Evolutionary conservation across 2,888 invertebrate genomes (phyloP).

Genomic region (Mayetiola destructor): DNA sequence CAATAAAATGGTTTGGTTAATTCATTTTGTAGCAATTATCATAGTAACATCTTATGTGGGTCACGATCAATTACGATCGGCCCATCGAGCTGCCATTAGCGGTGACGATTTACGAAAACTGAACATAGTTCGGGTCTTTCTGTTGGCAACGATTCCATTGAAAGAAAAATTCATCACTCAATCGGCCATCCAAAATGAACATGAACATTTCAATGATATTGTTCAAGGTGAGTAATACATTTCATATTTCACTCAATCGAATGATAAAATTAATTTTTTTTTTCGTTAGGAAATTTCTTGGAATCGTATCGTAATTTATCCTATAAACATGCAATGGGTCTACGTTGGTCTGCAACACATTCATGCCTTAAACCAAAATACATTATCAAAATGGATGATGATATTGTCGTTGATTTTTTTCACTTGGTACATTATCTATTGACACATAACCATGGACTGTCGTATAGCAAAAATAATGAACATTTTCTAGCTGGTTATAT

Average conservation of each 20-base stretch:
- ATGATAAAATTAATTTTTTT: too few relatives aligned
- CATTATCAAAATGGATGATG: conserved; percentile 70
- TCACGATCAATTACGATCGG: conserved; percentile 52
- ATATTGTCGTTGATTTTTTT: conserved; percentile 56
- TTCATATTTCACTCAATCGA: too few relatives aligned
- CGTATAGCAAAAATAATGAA: conserved; percentile 25
- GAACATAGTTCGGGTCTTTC: conserved; percentile 50
- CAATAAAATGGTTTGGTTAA: background rate
- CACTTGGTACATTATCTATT: conserved; percentile 37
- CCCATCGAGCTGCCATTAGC: conserved; percentile 53
- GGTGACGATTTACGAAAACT: conserved; percentile 41
- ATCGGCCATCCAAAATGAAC: conserved; percentile 45
- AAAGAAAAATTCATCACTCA: conserved; percentile 41
- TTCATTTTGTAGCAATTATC: conserved; percentile 30
- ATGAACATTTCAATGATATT: conserved; percentile 48
- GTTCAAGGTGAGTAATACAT: conserved; percentile 49
- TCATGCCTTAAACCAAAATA: conserved; percentile 46
- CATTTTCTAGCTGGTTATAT: conserved; percentile 50
- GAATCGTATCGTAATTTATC: conserved; percentile 72
- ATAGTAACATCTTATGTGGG: conserved; percentile 66
- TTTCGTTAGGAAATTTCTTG: conserved; percentile 42
- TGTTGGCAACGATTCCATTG: conserved; percentile 46
- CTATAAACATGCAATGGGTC: conserved; percentile 67
- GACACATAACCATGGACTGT: conserved; percentile 18
- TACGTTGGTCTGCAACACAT: conserved; percentile 52